Conservation (phyloP, 2,113 vertebrate species). For the Naja naja region DNA sequence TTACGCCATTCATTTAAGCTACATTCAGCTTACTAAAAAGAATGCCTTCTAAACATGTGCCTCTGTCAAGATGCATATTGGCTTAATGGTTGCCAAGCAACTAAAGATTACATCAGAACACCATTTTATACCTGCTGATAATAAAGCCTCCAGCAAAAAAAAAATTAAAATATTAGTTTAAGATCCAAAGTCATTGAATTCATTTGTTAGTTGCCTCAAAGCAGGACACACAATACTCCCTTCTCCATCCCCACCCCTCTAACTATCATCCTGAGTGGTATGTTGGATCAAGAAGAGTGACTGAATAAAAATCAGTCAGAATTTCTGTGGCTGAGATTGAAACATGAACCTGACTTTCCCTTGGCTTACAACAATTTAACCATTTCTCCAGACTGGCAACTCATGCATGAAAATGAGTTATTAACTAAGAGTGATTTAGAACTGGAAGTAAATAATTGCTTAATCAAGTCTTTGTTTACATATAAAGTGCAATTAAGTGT, state of each 20-base stretch:
- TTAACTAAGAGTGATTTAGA: neutral
- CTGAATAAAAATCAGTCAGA: neutral
- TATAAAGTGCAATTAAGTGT: neutral
- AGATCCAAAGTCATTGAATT: neutral
- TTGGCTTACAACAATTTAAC: neutral
- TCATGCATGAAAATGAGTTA: neutral
- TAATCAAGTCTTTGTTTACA: neutral
- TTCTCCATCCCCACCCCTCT: neutral
- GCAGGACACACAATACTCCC: neutral
- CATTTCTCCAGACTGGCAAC: neutral
- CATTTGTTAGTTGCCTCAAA: neutral
- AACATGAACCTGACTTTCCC: neutral
- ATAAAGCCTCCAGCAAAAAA: neutral
- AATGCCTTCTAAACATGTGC: slow-evolving; percentile 43
- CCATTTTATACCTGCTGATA: neutral
- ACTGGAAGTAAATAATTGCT: neutral
- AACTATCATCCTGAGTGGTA: neutral
- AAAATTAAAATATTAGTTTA: neutral
- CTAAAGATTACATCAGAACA: slow-evolving; percentile 17
- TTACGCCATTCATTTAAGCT: slow-evolving; percentile 27
- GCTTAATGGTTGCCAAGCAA: slow-evolving; percentile 62
- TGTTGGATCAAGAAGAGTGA: neutral
- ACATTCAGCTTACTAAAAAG: slow-evolving; percentile 29
- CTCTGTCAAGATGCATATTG: slow-evolving; percentile 37
- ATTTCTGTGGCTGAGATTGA: neutral